Base-by-base conservation (phyloP, 2,888 invertebrate species). In the Incurvaria masculella region DNA sequence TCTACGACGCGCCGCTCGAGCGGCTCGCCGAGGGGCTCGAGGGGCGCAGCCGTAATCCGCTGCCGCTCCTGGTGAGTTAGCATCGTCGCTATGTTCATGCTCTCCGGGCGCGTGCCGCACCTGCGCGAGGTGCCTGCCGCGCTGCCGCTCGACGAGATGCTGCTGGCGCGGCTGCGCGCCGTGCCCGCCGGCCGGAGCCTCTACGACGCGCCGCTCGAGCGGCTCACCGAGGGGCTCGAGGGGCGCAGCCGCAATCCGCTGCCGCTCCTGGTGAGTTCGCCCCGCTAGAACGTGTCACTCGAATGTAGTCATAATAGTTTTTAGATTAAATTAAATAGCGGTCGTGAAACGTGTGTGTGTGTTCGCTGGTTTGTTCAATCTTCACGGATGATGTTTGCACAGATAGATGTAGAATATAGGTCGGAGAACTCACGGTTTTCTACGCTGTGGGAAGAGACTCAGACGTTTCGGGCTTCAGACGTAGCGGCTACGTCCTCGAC, bases 31-130 rank as follows among this genome's bases (percentile, higher is more conserved):
- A 85, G 60, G 91, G 93, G 0, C 65, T 94, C 21, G 93, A 94
- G 61, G 94, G 94, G 2, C 79, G 94, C 44, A 88, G 89, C 21
- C 83, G 83, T 54, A 92, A 92, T 68, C 91, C 89, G 1, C 82
- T 93, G 6, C 88, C 92, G 0, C 68, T 92, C 50, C 72, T 94
- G 63, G 81, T 81, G 54, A 68, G 73, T 65, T 10, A 4, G 93
- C 1, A 89, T 97, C 65, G 85, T 88, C 53, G 79, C 94, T 43
- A 95, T 95, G 1, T 91, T 87, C 68, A 85, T 96, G 81, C 80
- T 97, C 48, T 87, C 92, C 5, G 96, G 97, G 14, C 85, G 94
- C 66, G 85, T 89, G 70, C 95, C 96, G 1, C n/a, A n/a, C n/a
- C 23, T 89, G 66, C 86, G 84, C 54, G 82, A 76, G 52, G 73